Evolutionary conservation across 2,888 invertebrate species (phyloP).

Genomic region (Plagiodera versicolora): DNA sequence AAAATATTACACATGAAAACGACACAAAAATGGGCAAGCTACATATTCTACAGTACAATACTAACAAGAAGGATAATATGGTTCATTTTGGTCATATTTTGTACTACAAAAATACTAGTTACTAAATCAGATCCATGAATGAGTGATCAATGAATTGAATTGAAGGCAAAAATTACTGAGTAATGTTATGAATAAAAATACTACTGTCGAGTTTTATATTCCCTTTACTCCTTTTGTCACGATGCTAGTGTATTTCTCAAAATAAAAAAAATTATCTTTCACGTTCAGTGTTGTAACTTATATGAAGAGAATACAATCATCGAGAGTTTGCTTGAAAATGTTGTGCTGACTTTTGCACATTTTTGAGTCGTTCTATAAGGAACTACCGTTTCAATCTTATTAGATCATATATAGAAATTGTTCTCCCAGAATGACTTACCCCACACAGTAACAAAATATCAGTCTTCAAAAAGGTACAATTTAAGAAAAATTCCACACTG

Average conservation of each 20-base stretch:
- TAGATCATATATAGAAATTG: constrained; percentile 23
- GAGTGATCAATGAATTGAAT: too few relatives aligned
- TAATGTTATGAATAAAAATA: too few relatives aligned
- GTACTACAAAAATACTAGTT: not conserved
- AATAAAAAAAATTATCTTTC: too few relatives aligned
- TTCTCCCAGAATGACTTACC: constrained; percentile 21
- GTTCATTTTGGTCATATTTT: not conserved
- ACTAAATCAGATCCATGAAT: not conserved
- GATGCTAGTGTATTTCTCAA: too few relatives aligned
- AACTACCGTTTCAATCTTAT: constrained; percentile 11
- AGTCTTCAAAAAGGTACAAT: constrained; percentile 40
- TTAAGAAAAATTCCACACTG: constrained; percentile 25
- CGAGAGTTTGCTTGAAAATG: too few relatives aligned
- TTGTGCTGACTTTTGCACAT: not conserved
- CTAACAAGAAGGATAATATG: constrained; percentile 19
- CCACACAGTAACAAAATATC: constrained; percentile 37
- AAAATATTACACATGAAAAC: constrained; percentile 28
- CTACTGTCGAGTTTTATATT: too few relatives aligned
- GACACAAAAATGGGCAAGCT: not conserved
- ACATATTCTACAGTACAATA: constrained; percentile 15
- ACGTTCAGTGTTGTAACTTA: too few relatives aligned
- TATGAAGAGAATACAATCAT: too few relatives aligned
- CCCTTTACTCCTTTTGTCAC: too few relatives aligned
- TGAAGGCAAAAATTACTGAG: too few relatives aligned
- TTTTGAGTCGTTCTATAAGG: constrained; percentile 7